These are phyloP conservation scores for Entosphenus tridentatus DNA, from an alignment of 2,113 vertebrate species.

Conservation along the genomic window DNA sequence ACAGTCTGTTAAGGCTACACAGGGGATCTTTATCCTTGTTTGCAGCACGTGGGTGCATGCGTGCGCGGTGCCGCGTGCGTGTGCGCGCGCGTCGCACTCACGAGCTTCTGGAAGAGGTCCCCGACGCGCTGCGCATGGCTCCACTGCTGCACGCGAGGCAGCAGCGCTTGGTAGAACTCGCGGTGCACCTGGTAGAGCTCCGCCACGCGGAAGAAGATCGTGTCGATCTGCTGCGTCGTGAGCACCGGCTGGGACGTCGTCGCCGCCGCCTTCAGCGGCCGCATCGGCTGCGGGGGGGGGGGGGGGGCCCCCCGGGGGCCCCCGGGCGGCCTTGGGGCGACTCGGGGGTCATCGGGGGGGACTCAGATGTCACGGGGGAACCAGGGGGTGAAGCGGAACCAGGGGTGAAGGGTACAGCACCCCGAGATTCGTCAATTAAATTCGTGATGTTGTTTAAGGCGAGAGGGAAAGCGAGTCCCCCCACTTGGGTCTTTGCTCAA, in stretches of 20 bases:
- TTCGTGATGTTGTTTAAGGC: too few species aligned
- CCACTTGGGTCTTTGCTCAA: too few species aligned
- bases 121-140: conserved; percentile 74
- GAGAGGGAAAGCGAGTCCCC: too few species aligned
- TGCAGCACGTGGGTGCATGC: background rate
- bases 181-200: conserved; percentile 93
- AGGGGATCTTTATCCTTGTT: too few species aligned
- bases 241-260: conserved; percentile 86
- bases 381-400: too few species aligned
- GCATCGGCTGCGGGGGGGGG: conserved; percentile 48
- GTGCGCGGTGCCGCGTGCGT: background rate
- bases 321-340: too few species aligned
- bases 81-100: conserved; percentile 18
- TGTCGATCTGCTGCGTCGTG: conserved; percentile 75
- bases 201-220: conserved; percentile 94
- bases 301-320: too few species aligned
- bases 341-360: too few species aligned
- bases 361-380: too few species aligned
- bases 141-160: conserved; percentile 78
- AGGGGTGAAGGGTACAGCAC: too few species aligned
- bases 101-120: conserved; percentile 93
- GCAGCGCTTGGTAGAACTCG: conserved; percentile 70
- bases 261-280: conserved; percentile 71
- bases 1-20: too few species aligned
- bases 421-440: too few species aligned